phyloP scores from a whole-genome alignment of 2,888 invertebrate genomes.

The Hirtodrosophila histrioides region DNA sequence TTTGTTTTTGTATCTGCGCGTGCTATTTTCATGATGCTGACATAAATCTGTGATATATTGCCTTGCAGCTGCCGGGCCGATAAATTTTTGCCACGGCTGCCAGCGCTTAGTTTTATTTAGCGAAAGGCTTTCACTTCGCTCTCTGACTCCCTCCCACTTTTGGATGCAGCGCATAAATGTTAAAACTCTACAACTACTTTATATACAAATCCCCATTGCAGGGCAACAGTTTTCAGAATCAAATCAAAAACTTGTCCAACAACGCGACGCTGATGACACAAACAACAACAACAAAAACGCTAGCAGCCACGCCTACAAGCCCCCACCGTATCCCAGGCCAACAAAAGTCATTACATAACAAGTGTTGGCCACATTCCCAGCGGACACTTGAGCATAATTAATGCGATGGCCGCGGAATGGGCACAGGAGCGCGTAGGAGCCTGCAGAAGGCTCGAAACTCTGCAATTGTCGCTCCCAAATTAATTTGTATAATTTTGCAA shows the following conservation, averaged over 20 bases:
- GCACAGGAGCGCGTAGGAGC: constrained; percentile 39
- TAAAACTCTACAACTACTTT: constrained; percentile 9
- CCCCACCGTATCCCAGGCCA: constrained; percentile 10
- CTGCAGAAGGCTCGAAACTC: constrained; percentile 32
- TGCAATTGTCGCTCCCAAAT: constrained; percentile 78
- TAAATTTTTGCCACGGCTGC: constrained; percentile 50
- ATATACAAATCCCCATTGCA: constrained; percentile 40
- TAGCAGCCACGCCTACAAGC: neutral
- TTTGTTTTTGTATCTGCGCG: constrained; percentile 35
- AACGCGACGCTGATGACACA: constrained; percentile 53
- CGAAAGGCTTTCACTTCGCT: constrained; percentile 40
- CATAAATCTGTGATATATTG: constrained; percentile 78
- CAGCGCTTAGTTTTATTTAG: constrained; percentile 57
- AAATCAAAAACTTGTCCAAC: constrained; percentile 69
- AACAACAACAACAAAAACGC: constrained; percentile 5
- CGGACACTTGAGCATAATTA: constrained; percentile 80
- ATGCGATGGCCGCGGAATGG: constrained; percentile 65
- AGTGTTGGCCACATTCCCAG: constrained; percentile 80
- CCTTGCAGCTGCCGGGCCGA: constrained; percentile 57
- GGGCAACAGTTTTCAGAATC: constrained; percentile 56
- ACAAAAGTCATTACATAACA: constrained; percentile 79
- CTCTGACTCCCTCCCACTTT: neutral
- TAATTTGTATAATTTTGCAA: constrained; percentile 74
- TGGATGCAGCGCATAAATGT: constrained; percentile 3
- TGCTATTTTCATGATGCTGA: constrained; percentile 70